A percentile compares a stretch with the other conserved stretches of the same genome.
Evolutionary conservation across 2,113 vertebrate species (phyloP).

Genomic region (Pogona vitticeps): DNA sequence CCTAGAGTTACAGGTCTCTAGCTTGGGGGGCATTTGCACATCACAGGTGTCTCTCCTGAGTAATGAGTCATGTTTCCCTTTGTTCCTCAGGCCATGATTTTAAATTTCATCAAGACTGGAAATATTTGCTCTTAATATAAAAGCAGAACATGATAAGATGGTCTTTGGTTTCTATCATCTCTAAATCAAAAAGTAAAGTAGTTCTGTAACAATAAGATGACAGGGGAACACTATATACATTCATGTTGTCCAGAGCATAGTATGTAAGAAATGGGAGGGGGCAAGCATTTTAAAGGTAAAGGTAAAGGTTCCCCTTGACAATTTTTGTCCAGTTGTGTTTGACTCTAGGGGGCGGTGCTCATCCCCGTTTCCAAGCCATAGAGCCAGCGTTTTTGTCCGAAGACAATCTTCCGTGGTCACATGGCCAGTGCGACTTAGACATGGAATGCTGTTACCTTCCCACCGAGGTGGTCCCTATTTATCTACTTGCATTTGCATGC

Average conservation of each 20-base stretch:
- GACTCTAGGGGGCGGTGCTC: too few relatives aligned
- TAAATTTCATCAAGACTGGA: background rate
- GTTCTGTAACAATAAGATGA: background rate
- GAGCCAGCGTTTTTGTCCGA: too few relatives aligned
- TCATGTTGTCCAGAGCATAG: background rate
- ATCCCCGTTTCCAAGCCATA: too few relatives aligned
- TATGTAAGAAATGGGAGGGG: too few relatives aligned
- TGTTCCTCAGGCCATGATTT: background rate
- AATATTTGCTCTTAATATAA: constrained; percentile 2
- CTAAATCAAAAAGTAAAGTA: background rate
- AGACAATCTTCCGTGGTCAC: too few relatives aligned
- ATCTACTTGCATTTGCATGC: too few relatives aligned
- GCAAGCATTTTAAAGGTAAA: too few relatives aligned
- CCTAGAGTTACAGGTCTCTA: background rate
- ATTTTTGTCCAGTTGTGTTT: too few relatives aligned
- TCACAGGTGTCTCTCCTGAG: background rate
- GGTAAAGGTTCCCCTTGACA: too few relatives aligned
- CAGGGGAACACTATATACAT: background rate
- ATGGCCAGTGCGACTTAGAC: too few relatives aligned
- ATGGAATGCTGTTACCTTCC: too few relatives aligned
- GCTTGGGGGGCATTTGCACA: background rate
- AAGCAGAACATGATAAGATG: background rate
- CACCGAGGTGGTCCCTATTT: too few relatives aligned
- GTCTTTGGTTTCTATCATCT: background rate
- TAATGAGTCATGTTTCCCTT: background rate